These are phyloP conservation scores for Ploceus nigricollis DNA, from an alignment of 2,113 vertebrate species.

Conservation along the genomic window DNA sequence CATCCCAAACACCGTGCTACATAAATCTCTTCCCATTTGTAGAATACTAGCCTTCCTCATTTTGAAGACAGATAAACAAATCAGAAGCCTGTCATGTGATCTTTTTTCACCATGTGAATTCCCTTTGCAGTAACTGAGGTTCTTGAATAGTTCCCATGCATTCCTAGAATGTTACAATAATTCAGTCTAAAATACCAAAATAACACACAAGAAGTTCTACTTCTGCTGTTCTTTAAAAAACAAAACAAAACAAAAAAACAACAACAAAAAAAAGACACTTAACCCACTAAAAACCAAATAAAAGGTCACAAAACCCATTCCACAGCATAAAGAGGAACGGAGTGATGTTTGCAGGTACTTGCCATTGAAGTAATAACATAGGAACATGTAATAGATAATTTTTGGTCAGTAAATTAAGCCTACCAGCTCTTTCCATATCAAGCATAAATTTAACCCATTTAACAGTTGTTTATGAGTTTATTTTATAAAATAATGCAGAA, in stretches of 20 bases:
- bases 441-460: neutral
- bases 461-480: neutral
- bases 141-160: neutral
- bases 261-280: too few relatives aligned
- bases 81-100: neutral
- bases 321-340: neutral
- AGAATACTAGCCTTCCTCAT: neutral
- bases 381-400: neutral
- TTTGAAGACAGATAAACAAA: neutral
- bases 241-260: neutral
- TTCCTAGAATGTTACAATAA: neutral
- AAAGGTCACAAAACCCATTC: neutral
- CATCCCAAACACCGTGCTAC: neutral
- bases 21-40: neutral
- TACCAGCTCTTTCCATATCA: neutral
- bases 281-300: neutral
- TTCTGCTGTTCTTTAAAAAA: fast-evolving
- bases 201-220: neutral
- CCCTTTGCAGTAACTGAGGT: neutral
- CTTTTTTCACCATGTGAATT: neutral
- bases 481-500: neutral
- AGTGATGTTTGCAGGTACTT: neutral
- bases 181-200: neutral
- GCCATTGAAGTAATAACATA: neutral
- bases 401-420: neutral